A percentile compares a stretch with the other conserved stretches of the same genome.
Conservation (phyloP, 2,888 invertebrate genomes). For the Rotaria magnacalcarata region DNA sequence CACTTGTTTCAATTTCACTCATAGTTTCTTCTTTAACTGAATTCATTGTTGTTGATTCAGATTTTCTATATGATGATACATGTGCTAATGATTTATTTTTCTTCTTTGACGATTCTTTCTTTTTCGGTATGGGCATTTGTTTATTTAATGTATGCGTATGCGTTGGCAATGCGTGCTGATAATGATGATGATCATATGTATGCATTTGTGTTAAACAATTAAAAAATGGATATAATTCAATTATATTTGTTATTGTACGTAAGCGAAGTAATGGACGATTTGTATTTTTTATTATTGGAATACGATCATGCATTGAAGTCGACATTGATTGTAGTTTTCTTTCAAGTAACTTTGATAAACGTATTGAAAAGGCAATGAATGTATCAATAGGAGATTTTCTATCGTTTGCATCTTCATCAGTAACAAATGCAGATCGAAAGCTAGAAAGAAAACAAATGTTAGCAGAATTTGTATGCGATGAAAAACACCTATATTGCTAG, state of each 20-base stretch:
- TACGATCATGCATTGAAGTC: conserved; percentile 1
- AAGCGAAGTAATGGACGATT: conserved; percentile 23
- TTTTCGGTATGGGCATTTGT: neutral
- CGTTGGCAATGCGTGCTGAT: neutral
- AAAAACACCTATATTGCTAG: no score
- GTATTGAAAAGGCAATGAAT: conserved; percentile 21
- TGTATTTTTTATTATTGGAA: neutral
- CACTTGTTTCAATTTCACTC: conserved; percentile 34
- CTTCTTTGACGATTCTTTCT: conserved; percentile 9
- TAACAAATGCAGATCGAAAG: conserved; percentile 12
- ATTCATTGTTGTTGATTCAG: neutral
- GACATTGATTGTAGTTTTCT: conserved; percentile 19
- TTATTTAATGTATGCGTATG: neutral
- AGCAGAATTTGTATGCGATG: no score
- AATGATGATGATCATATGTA: conserved; percentile 36
- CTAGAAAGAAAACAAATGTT: neutral
- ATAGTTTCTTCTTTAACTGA: neutral
- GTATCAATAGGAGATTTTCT: neutral
- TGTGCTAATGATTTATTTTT: neutral
- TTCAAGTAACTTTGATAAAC: conserved; percentile 16
- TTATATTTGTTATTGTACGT: conserved; percentile 19
- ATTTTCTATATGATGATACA: neutral
- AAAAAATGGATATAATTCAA: conserved; percentile 20
- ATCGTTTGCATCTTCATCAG: conserved; percentile 4
- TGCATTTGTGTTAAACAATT: conserved; percentile 27